Percentiles rank a stretch among this genome's conserved stretches.
phyloP scores from a whole-genome alignment of 2,113 vertebrate species.

The Haemorhous mexicanus region DNA sequence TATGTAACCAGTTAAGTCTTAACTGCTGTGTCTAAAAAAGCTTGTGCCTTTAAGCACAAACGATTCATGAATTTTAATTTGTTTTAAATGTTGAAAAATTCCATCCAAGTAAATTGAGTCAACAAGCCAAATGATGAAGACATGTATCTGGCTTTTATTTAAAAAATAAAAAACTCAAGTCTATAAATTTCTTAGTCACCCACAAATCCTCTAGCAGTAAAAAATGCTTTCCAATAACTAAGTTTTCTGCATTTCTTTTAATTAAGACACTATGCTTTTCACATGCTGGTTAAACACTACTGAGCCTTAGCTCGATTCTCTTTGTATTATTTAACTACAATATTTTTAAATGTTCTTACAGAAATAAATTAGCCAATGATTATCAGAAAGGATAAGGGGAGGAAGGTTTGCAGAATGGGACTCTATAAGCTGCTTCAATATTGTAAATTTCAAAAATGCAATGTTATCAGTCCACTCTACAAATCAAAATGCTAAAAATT shows the following conservation, averaged over 20 bases:
- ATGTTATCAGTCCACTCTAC: not conserved
- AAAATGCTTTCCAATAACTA: not conserved
- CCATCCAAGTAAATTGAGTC: conserved; percentile 37
- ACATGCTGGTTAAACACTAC: not conserved
- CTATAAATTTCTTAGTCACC: conserved; percentile 12
- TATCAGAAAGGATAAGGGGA: not conserved
- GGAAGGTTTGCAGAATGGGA: not conserved
- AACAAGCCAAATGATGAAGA: conserved; percentile 34
- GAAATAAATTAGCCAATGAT: not conserved
- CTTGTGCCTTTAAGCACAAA: conserved; percentile 55
- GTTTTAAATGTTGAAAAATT: conserved; percentile 53
- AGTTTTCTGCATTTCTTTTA: not conserved
- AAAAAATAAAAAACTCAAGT: not conserved
- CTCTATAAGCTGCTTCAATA: not conserved
- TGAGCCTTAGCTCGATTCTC: not conserved
- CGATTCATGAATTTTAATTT: conserved; percentile 53
- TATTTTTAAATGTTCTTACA: not conserved
- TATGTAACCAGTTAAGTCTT: not conserved
- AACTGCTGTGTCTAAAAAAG: not conserved
- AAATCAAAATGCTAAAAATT: not conserved
- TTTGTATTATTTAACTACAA: not conserved
- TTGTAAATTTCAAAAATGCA: not conserved
- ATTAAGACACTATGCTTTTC: conserved; percentile 13
- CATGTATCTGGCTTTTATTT: conserved; percentile 30
- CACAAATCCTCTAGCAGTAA: conserved; percentile 22